Evolutionary conservation across 2,888 invertebrate species (phyloP), one percentile per base, ranked within the genome.

Genomic region (Aricia artaxerxes): DNA sequence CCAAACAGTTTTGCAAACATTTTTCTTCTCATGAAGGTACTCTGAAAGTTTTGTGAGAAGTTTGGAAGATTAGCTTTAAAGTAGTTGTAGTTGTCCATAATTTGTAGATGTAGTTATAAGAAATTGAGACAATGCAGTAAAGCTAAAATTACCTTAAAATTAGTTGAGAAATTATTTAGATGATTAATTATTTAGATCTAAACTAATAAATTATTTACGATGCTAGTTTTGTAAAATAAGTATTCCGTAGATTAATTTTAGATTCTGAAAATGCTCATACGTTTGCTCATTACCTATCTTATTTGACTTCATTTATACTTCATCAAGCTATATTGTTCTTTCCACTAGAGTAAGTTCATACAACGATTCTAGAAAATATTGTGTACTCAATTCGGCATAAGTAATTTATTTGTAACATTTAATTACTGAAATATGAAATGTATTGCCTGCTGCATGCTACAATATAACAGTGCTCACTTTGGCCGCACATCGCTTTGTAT

Each of bases 1-100:
- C 85, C 87, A 86, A 92, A 94, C 94, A 93, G 93, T 94, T 94
- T 92, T 94, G 94, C 94, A 94, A 94, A 94, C 94, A 94, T 93
- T 94, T 94, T 94, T 94, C 93, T 94, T 92, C 92, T 93, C 92
- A 92, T 92, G 88, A 92, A 92, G 91, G 91, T 91, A 92, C 91
- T 91, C 89, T 91, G 90, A 92, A 93, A 91, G 92, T 93, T 93
- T 92, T 92, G 90, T 92, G 92, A 92, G 91, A 92, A 93, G 91
- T 92, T 91, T 88, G 90, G 88, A 91, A 90, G 88, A 88, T 86
- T 92, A 93, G 93, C 92, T 91, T 92, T 88, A 90, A 83, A 86
- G 92, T 94, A 93, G 93, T 85, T 86, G 91, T 93, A 92, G 91
- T 85, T 83, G 86, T 83, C 88, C 89, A 91, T 92, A 85, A 88